These are phyloP conservation scores for Ammodytes marinus DNA, from an alignment of 2,113 vertebrate species.

Conservation along the genomic window DNA sequence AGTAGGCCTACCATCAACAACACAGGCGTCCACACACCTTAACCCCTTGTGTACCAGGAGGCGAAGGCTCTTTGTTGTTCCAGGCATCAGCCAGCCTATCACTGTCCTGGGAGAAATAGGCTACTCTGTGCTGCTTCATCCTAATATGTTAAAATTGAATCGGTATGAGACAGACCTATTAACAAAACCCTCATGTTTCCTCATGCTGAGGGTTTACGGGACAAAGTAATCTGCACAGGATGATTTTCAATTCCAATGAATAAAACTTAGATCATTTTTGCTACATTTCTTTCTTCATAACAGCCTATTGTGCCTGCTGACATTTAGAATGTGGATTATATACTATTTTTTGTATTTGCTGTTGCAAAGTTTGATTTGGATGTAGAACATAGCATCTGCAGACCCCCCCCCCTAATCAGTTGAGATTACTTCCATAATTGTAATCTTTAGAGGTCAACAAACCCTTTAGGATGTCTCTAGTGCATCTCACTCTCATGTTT, in stretches of 20 bases:
- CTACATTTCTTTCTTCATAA: neutral
- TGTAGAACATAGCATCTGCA: neutral
- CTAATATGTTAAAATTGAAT: neutral
- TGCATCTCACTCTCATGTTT: neutral
- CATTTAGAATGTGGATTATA: no score
- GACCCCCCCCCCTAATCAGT: neutral
- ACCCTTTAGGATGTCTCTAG: neutral
- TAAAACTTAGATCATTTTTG: neutral
- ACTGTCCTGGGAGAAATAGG: slow-evolving; percentile 1
- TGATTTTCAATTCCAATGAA: neutral
- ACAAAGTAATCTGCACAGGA: neutral
- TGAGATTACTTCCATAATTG: neutral
- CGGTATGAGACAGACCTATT: slow-evolving; percentile 3
- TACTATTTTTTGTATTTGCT: no score
- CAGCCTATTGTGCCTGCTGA: neutral
- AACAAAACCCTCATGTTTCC: neutral
- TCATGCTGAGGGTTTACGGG: neutral
- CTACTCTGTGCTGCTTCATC: neutral
- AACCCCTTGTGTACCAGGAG: slow-evolving; percentile 50
- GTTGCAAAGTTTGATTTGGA: neutral
- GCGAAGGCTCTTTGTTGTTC: slow-evolving; percentile 54
- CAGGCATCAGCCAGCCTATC: neutral
- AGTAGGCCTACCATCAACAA: slow-evolving; percentile 28
- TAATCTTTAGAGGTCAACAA: slow-evolving; percentile 2
- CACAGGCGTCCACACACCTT: slow-evolving; percentile 35